These are phyloP conservation scores for Gadopsis bispinosus DNA, from an alignment of 2,797 vertebrate species.

Conservation along the genomic window DNA sequence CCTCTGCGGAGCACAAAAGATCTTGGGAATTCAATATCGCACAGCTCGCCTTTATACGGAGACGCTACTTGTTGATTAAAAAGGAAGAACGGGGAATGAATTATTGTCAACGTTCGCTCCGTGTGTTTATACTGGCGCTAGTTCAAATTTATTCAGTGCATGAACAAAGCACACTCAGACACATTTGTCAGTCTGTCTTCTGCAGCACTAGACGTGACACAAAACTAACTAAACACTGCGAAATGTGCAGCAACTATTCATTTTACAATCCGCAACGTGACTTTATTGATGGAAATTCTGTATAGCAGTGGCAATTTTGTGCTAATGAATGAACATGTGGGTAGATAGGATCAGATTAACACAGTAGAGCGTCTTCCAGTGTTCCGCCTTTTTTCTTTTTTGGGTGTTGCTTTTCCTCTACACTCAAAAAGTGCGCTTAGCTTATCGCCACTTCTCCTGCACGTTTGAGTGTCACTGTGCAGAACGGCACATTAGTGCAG, in stretches of 20 bases:
- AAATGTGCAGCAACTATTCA: slow-evolving; percentile 43
- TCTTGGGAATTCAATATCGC: slow-evolving; percentile 18
- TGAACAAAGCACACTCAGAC: slow-evolving; percentile 72
- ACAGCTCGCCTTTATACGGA: slow-evolving; percentile 9
- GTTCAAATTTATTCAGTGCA: slow-evolving; percentile 60
- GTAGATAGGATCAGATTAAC: background rate
- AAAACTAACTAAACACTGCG: slow-evolving; percentile 53
- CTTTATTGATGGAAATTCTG: slow-evolving; percentile 37
- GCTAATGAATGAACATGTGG: slow-evolving; percentile 1
- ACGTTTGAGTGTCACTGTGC: background rate
- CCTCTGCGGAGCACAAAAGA: slow-evolving; percentile 4
- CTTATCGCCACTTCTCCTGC: background rate
- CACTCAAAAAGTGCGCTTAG: background rate
- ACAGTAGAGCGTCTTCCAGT: background rate
- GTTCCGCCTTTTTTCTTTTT: no score
- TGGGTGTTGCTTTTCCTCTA: background rate
- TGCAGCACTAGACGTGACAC: slow-evolving; percentile 45
- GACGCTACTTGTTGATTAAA: slow-evolving; percentile 54
- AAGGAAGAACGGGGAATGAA: slow-evolving; percentile 54
- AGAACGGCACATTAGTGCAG: background rate
- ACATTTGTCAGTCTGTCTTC: slow-evolving; percentile 64
- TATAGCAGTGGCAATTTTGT: slow-evolving; percentile 4
- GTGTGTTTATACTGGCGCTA: slow-evolving; percentile 71
- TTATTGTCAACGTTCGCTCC: slow-evolving; percentile 59
- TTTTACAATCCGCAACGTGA: slow-evolving; percentile 18